Conservation (phyloP, 1,140 invertebrate species). For the Varroa destructor region DNA sequence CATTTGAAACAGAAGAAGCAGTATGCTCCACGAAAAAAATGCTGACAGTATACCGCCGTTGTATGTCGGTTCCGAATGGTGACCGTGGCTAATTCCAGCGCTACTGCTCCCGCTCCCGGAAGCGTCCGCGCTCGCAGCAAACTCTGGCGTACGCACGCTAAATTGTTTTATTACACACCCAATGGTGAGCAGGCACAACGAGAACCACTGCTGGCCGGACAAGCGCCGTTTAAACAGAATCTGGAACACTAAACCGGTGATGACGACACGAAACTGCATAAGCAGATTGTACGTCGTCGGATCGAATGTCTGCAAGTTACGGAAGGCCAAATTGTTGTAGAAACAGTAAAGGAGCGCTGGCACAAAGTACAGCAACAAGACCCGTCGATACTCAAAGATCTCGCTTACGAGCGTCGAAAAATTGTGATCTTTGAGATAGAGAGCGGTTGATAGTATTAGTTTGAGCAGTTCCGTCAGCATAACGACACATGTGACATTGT, state of each 20-base stretch:
- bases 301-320: conserved; percentile 76
- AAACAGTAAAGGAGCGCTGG: conserved; percentile 80
- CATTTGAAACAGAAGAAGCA: conserved; percentile 54
- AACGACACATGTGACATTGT: conserved; percentile 74
- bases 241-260: conserved; percentile 83
- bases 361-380: conserved; percentile 71
- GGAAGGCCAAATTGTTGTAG: conserved; percentile 86
- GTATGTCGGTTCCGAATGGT: neutral
- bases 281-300: conserved; percentile 85
- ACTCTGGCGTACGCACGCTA: conserved; percentile 45
- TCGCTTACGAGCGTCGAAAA: conserved; percentile 35
- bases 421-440: conserved; percentile 49
- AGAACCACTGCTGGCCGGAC: conserved; percentile 72
- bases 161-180: conserved; percentile 86
- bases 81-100: neutral
- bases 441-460: conserved; percentile 53
- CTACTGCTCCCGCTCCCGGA: neutral
- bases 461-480: conserved; percentile 75
- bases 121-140: neutral
- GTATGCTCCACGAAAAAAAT: conserved; percentile 30
- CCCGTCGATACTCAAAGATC: conserved; percentile 40
- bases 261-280: conserved; percentile 78
- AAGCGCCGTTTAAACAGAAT: conserved; percentile 72
- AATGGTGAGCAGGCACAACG: conserved; percentile 64
- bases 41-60: neutral